Conservation (phyloP, 2,797 vertebrate species). For the Anabas testudineus region DNA sequence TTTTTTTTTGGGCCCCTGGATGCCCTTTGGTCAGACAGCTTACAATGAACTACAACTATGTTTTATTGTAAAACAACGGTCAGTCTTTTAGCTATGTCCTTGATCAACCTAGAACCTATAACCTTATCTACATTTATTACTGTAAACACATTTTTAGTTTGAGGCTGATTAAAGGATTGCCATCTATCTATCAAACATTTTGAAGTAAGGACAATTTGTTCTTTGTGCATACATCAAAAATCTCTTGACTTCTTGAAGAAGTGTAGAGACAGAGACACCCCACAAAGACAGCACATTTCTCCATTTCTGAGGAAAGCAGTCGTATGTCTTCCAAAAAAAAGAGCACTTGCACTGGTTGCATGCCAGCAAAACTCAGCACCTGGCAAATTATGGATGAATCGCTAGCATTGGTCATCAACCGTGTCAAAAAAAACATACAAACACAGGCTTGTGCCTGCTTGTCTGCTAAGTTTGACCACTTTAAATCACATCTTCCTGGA, state of each 20-base stretch:
- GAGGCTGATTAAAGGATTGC: too few relatives aligned
- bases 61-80: too few relatives aligned
- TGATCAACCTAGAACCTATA: too few relatives aligned
- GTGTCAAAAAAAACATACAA: conserved; percentile 41
- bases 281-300: conserved; percentile 17
- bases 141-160: too few relatives aligned
- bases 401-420: conserved; percentile 24
- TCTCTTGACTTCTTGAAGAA: not conserved
- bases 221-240: not conserved
- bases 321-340: conserved; percentile 5
- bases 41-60: too few relatives aligned
- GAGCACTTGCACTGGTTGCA: not conserved
- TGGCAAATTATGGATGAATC: conserved; percentile 54
- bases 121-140: too few relatives aligned
- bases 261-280: not conserved
- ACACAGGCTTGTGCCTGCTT: conserved; percentile 19
- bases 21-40: too few relatives aligned
- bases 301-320: conserved; percentile 1
- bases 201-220: too few relatives aligned
- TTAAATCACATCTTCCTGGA: conserved; percentile 47
- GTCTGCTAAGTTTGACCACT: conserved; percentile 20
- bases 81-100: too few relatives aligned
- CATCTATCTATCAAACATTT: too few relatives aligned
- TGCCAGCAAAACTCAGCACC: conserved; percentile 30
- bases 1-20: too few relatives aligned